Evolutionary conservation across 2,797 vertebrate species (phyloP), one percentile per base, ranked within the genome.

Genomic region (Lithobates sylvaticus): DNA sequence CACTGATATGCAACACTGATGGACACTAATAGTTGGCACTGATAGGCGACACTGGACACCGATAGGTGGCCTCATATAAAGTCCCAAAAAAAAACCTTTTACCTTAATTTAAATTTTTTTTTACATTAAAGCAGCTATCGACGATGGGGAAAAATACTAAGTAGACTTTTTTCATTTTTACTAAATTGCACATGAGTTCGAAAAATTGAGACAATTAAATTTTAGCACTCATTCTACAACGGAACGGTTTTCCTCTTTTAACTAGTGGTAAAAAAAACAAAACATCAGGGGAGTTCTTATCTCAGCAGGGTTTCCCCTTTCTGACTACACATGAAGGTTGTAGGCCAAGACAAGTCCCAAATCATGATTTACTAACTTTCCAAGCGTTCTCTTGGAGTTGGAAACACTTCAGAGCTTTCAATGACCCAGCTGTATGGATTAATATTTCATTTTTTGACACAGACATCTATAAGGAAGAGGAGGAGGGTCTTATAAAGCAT

Each of bases 351-450:
- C 29, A 64, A 21, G 73, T 72, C 42, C 67, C 65, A 34, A 76
- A 29, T 74, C 67, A 42, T 76, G 26, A 76, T 81, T 76, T 86
- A 76, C 58, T 42, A 70, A 39, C 8, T 15, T 39, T 80, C 8
- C 72, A 54, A 73, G 26, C 21, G 3, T 85, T 15, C 27, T 47
- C 29, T 3, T 8, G 68, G 27, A 29, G 36, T 54, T 82, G 50
- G 50, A 86, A 70, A 65, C 54, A 67, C 32, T 85, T 67, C 29
- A 81, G 65, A 32, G 47, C 50, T 42, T 73, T 64, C 72, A 12
- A 15, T 65, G 50, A 82, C 64, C 72, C 34, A 64, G n/a, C 70
- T 61, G n/a, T 64, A 64, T 64, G 36, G 34, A 44, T 82, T 64
- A 61, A 73, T 73, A 72, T 73, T 73, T 64, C 47, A 73, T 74